Evolutionary conservation across 2,113 vertebrate genomes (phyloP).

Genomic region (Atlantisia rogersi): DNA sequence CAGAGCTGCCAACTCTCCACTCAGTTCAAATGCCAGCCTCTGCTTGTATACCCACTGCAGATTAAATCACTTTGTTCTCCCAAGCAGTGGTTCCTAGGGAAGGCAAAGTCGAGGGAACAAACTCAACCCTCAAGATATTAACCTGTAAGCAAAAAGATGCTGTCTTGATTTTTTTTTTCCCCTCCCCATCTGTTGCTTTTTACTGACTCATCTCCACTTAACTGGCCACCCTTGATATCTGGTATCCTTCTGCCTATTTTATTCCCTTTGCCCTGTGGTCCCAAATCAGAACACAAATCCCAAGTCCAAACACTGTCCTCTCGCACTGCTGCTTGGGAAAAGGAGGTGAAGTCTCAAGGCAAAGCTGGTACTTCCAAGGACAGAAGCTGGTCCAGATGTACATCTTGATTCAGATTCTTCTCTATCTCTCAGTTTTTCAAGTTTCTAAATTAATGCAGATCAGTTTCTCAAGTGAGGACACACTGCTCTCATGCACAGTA

Average conservation of each 20-base stretch:
- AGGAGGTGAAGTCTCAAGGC: not conserved
- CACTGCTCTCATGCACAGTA: not conserved
- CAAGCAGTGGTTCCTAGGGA: not conserved
- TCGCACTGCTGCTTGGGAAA: not conserved
- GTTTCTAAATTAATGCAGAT: rapidly evolving
- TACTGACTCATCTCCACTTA: not conserved
- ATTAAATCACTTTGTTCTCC: not conserved
- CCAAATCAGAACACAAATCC: not conserved
- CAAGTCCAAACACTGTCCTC: not conserved
- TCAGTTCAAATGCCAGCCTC: not conserved
- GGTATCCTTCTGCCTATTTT: not conserved
- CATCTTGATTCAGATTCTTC: not conserved
- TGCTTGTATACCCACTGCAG: not conserved
- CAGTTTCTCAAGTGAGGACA: not conserved
- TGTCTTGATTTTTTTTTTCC: not conserved
- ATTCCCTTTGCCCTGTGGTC: not conserved
- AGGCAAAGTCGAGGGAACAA: not conserved
- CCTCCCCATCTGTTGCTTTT: not conserved
- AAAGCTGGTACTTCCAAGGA: not conserved
- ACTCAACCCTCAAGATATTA: not conserved
- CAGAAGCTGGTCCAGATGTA: not conserved
- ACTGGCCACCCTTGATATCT: not conserved
- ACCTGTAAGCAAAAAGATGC: not conserved
- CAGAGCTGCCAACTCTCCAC: not conserved
- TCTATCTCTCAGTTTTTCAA: not conserved